Evolutionary conservation across 1,140 invertebrate genomes (phyloP).

Genomic region (Aphaenogaster ashmeadi): DNA sequence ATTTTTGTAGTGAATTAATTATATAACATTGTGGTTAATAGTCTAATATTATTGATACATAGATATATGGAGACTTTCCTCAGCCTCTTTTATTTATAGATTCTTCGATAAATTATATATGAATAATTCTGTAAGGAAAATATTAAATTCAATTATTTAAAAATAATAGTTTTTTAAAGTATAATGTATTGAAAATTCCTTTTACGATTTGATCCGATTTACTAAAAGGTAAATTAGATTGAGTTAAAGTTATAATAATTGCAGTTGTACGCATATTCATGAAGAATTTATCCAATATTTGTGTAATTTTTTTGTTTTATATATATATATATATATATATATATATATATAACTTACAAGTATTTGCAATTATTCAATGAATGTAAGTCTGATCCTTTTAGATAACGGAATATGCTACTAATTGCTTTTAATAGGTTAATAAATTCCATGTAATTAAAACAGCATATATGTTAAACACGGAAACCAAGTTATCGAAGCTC

Average conservation of each 20-base stretch:
- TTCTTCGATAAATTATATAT: background rate
- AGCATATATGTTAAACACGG: constrained; percentile 22
- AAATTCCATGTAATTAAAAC: constrained; percentile 48
- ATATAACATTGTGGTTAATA: background rate
- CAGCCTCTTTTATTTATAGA: background rate
- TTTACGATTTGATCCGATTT: background rate
- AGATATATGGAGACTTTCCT: background rate
- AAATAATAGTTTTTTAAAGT: background rate
- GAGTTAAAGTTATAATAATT: background rate
- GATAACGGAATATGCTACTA: constrained; percentile 17
- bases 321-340: too few relatives aligned
- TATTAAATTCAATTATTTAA: background rate
- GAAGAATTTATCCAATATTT: background rate
- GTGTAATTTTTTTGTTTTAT: background rate
- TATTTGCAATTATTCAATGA: constrained; percentile 24
- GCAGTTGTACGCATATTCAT: background rate
- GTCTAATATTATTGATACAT: background rate
- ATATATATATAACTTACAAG: background rate
- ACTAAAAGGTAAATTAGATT: background rate
- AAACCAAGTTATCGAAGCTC: constrained; percentile 42
- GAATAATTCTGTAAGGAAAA: background rate
- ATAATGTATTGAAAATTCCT: background rate
- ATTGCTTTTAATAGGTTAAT: constrained; percentile 56
- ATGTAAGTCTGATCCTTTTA: constrained; percentile 2
- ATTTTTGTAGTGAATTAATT: constrained; percentile 3